Percentiles rank a stretch among this genome's conserved stretches.
Evolutionary conservation across 2,113 vertebrate genomes (phyloP).

Genomic region (Pedionomus torquatus): DNA sequence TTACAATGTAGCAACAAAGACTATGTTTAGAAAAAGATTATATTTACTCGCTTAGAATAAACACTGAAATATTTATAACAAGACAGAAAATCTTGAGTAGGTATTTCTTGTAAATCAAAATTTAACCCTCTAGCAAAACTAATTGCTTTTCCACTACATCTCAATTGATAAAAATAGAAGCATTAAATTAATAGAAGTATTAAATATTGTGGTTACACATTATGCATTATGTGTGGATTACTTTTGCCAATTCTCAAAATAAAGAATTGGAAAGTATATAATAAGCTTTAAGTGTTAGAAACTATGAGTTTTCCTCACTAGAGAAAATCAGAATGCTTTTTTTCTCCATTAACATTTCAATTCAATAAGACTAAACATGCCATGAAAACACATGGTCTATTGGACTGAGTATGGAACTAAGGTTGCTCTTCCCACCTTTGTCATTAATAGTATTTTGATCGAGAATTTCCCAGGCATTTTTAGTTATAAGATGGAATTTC

Average conservation of each 20-base stretch:
- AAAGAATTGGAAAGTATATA: neutral
- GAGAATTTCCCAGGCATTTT: neutral
- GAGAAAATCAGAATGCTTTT: neutral
- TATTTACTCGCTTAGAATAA: constrained; percentile 40
- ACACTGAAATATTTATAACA: constrained; percentile 61
- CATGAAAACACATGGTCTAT: neutral
- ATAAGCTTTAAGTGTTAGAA: neutral
- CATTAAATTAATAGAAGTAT: neutral
- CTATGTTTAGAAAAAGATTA: constrained; percentile 42
- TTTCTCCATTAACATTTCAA: neutral
- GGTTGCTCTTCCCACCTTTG: neutral
- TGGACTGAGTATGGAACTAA: neutral
- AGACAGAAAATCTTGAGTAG: neutral
- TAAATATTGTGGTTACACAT: neutral
- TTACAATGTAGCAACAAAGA: constrained; percentile 6
- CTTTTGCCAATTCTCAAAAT: neutral
- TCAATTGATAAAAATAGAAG: neutral
- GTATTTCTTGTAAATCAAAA: constrained; percentile 23
- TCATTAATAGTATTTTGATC: neutral
- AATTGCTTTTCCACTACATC: neutral
- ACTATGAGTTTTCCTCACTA: neutral
- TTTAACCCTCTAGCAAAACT: neutral
- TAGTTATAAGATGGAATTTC: neutral
- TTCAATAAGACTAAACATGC: neutral
- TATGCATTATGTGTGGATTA: neutral